Base-by-base conservation (phyloP, 1,140 invertebrate genomes). In the Drosophila quadrilineata region DNA sequence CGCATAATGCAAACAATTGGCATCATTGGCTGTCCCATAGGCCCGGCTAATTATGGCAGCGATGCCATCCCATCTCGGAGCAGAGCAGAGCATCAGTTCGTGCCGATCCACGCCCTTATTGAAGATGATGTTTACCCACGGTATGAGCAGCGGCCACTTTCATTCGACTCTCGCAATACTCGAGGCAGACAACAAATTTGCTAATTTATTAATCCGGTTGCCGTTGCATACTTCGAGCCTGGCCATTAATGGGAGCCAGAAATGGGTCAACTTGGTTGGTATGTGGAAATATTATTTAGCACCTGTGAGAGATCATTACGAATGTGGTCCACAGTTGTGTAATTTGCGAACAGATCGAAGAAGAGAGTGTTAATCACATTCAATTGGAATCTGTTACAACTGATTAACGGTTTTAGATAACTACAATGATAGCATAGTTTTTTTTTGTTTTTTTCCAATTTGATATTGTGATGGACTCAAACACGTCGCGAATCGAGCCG, bases 191-290 rank as follows among this genome's bases (percentile, higher is more conserved):
- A n/a, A n/a, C n/a, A 63, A 60, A 53, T 85, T 77, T 84, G 79
- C 79, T 85, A 85, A 85, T 85, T 85, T 85, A 85, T 85, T 85
- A 63, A 82, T 82, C 77, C 77, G 77, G 69, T 82, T 84, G 77
- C 77, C n/a, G n/a, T n/a, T 40, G 40, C 59, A 65, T 84, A 84
- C 69, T 69, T 73, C 54, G 67, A 58, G 69, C 49, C 71, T 46
- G 38, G n/a, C 52, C 65, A 53, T 60, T 75, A 71, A 62, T 58
- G 56, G 36, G n/a, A n/a, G 10, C 21, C 26, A 26, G 40, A 82
- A 72, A 62, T 53, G 57, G 64, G 64, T 62, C 64, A 66, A 2
- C 40, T 59, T 43, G 12, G 12, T 28, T 0, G 22, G 12, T 28
- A 22, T 53, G 31, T 26, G 54, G 72, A 72, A 84, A 82, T 76